phyloP scores from a whole-genome alignment of 2,797 vertebrate species.

The Pseudochaenichthys georgianus region DNA sequence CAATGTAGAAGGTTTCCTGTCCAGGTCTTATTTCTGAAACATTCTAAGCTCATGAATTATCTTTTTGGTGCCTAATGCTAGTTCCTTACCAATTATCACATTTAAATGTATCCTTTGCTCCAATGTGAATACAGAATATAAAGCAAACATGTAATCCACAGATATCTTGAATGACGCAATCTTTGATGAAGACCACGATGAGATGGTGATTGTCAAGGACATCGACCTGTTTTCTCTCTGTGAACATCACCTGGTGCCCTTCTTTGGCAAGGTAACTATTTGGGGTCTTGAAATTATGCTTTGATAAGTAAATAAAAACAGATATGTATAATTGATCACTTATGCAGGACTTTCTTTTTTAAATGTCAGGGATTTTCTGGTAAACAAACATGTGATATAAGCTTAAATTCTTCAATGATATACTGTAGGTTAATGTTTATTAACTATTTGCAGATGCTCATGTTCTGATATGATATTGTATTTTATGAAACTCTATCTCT shows the following conservation, averaged over 20 bases:
- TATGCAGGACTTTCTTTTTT: neutral
- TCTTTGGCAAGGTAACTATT: slow-evolving; percentile 82
- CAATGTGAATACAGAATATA: neutral
- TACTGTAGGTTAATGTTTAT: neutral
- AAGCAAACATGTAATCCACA: slow-evolving; percentile 38
- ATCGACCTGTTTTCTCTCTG: slow-evolving; percentile 84
- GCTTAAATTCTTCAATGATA: neutral
- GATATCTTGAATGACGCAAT: slow-evolving; percentile 82
- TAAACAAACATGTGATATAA: neutral
- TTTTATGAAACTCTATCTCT: neutral
- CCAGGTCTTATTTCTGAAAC: neutral
- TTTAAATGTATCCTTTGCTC: neutral
- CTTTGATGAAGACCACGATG: slow-evolving; percentile 84
- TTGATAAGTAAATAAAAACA: too few relatives aligned
- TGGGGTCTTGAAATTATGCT: neutral
- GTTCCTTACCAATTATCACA: too few relatives aligned
- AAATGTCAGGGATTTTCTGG: neutral
- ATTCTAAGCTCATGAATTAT: neutral
- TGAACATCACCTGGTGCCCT: slow-evolving; percentile 85
- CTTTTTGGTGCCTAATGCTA: neutral
- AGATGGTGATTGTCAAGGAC: slow-evolving; percentile 85
- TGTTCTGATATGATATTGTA: neutral
- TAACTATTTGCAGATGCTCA: neutral
- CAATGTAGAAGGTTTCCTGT: neutral
- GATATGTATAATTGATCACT: neutral